Percentiles rank a stretch among this genome's conserved stretches.
These are phyloP conservation scores for Hemiscyllium ocellatum DNA, from an alignment of 2,113 vertebrate genomes.

Conservation along the genomic window DNA sequence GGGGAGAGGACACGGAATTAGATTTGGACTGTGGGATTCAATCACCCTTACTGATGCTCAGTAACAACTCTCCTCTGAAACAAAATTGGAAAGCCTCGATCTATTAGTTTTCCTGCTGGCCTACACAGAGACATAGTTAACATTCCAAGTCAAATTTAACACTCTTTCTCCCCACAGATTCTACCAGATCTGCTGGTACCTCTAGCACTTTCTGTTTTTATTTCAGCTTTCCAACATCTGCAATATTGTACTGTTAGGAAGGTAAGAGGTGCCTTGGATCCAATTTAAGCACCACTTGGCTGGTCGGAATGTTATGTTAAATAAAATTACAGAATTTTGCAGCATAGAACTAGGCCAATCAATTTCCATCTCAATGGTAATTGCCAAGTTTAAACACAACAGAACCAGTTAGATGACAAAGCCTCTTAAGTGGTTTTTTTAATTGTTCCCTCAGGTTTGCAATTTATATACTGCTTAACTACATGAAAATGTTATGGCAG, in stretches of 20 bases:
- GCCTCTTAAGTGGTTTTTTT: background rate
- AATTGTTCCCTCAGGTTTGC: background rate
- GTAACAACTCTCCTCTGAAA: background rate
- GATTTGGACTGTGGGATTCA: background rate
- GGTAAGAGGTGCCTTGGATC: background rate
- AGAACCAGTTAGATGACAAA: background rate
- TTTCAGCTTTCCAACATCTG: no score
- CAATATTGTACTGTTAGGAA: no score
- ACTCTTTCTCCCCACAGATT: no score
- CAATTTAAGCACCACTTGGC: background rate
- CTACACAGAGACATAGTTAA: background rate
- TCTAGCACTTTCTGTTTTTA: no score
- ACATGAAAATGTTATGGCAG: background rate
- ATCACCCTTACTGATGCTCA: background rate
- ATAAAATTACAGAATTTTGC: no score
- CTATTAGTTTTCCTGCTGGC: background rate
- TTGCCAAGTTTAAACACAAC: background rate
- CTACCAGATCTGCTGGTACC: no score
- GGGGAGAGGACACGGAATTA: background rate
- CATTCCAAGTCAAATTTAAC: background rate
- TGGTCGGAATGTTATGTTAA: background rate
- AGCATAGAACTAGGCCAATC: background rate
- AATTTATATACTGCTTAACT: background rate
- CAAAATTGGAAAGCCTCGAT: background rate
- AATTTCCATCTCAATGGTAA: background rate